phyloP scores from a whole-genome alignment of 2,797 vertebrate genomes.

The Cossypha niveicapilla region DNA sequence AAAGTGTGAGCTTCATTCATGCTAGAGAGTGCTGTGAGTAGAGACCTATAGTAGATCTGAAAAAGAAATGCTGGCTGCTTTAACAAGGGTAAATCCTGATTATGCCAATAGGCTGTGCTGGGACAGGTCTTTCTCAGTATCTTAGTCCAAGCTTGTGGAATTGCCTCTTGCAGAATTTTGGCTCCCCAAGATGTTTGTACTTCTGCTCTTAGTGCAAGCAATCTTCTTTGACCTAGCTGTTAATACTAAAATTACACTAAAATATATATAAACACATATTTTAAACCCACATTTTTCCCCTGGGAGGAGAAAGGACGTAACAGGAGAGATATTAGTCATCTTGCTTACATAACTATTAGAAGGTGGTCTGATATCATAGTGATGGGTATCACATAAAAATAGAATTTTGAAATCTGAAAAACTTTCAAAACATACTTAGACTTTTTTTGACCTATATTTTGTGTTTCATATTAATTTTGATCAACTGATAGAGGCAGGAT shows the following conservation, averaged over 20 bases:
- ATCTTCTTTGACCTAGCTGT: background rate
- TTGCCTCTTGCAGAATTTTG: background rate
- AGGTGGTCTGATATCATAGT: background rate
- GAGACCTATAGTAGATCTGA: background rate
- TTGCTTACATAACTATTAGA: background rate
- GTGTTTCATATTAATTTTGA: background rate
- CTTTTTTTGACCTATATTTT: background rate
- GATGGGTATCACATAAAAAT: background rate
- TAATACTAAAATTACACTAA: background rate
- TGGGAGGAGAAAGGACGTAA: background rate
- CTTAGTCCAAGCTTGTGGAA: background rate
- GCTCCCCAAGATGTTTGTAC: background rate
- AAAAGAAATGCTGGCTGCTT: background rate
- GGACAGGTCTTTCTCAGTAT: background rate
- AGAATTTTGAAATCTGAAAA: background rate
- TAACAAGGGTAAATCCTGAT: background rate
- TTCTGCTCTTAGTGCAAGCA: background rate
- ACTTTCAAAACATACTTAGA: background rate
- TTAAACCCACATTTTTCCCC: background rate
- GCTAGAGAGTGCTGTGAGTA: background rate
- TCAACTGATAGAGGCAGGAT: background rate
- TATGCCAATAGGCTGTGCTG: background rate
- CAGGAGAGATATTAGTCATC: background rate
- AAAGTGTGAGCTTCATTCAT: background rate
- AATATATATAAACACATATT: background rate